These are phyloP conservation scores for Epinephelus malabaricus DNA, from an alignment of 2,797 vertebrate genomes.

Conservation along the genomic window DNA sequence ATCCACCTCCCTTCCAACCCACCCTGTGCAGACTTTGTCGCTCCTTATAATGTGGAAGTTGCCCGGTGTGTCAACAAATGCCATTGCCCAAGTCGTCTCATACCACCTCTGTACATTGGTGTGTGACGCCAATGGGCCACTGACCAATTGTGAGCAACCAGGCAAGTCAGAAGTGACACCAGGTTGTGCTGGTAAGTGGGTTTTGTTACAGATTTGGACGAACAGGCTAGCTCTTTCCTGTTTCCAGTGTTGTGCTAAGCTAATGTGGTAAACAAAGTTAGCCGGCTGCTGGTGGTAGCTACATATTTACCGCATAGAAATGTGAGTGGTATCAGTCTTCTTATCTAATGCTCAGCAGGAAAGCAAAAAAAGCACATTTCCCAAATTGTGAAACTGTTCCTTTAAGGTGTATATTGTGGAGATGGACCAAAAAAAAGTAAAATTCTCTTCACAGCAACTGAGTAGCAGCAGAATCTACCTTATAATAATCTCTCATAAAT, in stretches of 20 bases:
- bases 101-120: too few species aligned
- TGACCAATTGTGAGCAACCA: too few species aligned
- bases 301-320: background rate
- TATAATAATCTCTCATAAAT: constrained; percentile 69
- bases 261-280: background rate
- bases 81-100: too few species aligned
- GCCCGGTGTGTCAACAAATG: too few species aligned
- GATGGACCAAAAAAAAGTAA: background rate
- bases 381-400: background rate
- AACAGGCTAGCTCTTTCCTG: background rate
- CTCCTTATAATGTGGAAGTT: too few species aligned
- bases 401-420: background rate
- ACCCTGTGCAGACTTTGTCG: too few species aligned
- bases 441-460: constrained; percentile 12
- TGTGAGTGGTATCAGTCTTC: background rate
- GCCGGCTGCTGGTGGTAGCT: background rate
- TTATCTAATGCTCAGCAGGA: background rate
- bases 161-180: too few species aligned
- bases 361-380: background rate
- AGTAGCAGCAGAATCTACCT: constrained; percentile 40
- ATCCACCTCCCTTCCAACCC: too few species aligned
- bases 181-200: too few species aligned
- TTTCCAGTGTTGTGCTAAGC: background rate
- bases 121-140: too few species aligned
- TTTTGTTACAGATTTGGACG: background rate